Conservation (phyloP, 2,888 invertebrate genomes). For the Drosophila mimetica region DNA sequence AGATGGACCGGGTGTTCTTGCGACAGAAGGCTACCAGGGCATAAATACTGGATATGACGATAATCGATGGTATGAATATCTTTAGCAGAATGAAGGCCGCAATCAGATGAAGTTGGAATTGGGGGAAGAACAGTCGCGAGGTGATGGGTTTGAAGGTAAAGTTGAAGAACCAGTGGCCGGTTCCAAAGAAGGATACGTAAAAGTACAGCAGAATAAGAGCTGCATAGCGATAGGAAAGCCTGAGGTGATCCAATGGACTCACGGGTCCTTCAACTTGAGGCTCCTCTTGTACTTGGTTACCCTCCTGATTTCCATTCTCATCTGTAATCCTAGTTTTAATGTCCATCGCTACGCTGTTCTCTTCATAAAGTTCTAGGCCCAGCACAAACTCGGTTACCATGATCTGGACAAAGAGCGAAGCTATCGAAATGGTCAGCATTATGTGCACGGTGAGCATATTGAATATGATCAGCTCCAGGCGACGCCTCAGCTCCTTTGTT, state of each 20-base stretch:
- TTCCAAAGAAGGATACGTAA: conserved; percentile 95
- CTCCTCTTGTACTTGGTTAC: background rate
- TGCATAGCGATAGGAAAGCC: conserved; percentile 84
- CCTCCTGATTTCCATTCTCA: background rate
- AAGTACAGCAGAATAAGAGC: conserved; percentile 88
- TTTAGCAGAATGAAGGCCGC: conserved; percentile 90
- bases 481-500: conserved; percentile 78
- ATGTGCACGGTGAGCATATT: conserved; percentile 88
- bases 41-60: conserved; percentile 85
- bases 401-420: conserved; percentile 89
- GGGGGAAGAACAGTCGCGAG: conserved; percentile 94
- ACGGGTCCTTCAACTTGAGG: background rate
- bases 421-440: conserved; percentile 89
- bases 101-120: conserved; percentile 96
- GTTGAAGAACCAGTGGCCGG: conserved; percentile 97
- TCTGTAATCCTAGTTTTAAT: background rate
- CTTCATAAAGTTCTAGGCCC: conserved; percentile 26
- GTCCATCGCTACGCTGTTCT: background rate
- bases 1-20: conserved; percentile 85
- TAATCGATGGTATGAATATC: conserved; percentile 91
- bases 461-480: conserved; percentile 86
- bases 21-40: conserved; percentile 60
- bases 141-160: conserved; percentile 97
- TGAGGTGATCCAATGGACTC: conserved; percentile 41
- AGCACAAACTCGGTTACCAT: conserved; percentile 73